phyloP scores from a whole-genome alignment of 2,888 invertebrate species.

The Dicranocentrus wangi region DNA sequence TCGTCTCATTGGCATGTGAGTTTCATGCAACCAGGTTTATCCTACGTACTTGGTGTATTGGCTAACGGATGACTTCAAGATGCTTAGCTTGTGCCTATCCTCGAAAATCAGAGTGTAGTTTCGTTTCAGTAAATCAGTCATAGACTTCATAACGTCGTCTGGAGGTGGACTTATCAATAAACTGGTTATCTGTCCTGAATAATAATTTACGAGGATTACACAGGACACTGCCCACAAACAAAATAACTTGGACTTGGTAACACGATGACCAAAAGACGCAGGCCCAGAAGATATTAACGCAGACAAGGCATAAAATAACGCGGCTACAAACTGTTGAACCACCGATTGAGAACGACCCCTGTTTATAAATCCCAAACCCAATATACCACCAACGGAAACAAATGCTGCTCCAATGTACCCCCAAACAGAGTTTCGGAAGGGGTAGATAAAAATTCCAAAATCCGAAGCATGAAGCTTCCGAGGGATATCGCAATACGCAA shows the following conservation, averaged over 20 bases:
- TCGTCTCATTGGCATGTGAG: not conserved
- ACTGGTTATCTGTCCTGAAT: slow-evolving; percentile 31
- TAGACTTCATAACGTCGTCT: slow-evolving; percentile 7
- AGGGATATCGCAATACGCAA: slow-evolving; percentile 35
- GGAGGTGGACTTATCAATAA: slow-evolving; percentile 17
- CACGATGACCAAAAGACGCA: not conserved
- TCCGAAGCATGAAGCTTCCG: not conserved
- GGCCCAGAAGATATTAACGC: not conserved
- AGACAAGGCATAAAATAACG: not conserved
- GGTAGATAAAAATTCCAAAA: not conserved
- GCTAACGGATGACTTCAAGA: slow-evolving; percentile 10
- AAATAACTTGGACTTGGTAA: not conserved
- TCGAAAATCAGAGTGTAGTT: slow-evolving; percentile 14
- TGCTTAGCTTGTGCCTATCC: not conserved
- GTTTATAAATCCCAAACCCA: no score
- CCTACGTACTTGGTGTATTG: no score
- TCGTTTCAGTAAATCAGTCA: slow-evolving; percentile 4
- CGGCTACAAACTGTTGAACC: not conserved
- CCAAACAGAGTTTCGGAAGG: not conserved
- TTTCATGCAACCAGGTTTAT: no score
- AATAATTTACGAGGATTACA: slow-evolving; percentile 16
- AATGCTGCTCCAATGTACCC: not conserved
- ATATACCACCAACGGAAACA: not conserved
- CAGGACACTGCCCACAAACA: slow-evolving; percentile 13
- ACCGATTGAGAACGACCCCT: no score